Conservation (phyloP, 2,113 vertebrate species). For the Crotalus viridis region DNA sequence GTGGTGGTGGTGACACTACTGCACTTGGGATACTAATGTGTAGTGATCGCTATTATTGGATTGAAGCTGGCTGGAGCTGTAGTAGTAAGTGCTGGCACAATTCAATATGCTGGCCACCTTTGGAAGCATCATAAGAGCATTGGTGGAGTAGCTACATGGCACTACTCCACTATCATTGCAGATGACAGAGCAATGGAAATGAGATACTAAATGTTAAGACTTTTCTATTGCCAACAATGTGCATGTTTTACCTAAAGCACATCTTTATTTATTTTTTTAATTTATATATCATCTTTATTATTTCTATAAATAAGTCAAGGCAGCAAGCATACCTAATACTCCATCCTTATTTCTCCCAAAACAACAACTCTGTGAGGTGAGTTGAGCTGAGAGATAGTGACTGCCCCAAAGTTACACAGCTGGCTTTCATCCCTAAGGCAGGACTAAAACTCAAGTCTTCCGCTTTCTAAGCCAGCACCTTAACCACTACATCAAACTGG, state of each 20-base stretch:
- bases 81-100: not conserved
- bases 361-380: not conserved
- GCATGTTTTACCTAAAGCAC: not conserved
- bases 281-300: not conserved
- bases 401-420: not conserved
- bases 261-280: not conserved
- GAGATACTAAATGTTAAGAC: not conserved
- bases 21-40: not conserved
- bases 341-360: not conserved
- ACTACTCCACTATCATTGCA: not conserved
- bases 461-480: not conserved
- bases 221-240: not conserved
- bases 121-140: not conserved
- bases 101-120: not conserved
- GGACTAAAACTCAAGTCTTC: not conserved
- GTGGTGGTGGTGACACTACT: not conserved
- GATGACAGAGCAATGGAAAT: not conserved
- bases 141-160: not conserved
- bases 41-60: not conserved
- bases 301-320: not conserved
- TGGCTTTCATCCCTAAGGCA: no score
- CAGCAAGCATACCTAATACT: not conserved
- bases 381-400: not conserved
- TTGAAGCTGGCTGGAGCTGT: not conserved
- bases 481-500: not conserved